A percentile compares a stretch with the other conserved stretches of the same genome.
These are phyloP conservation scores for Pseudochaenichthys georgianus DNA, from an alignment of 2,797 vertebrate genomes.

Conservation along the genomic window DNA sequence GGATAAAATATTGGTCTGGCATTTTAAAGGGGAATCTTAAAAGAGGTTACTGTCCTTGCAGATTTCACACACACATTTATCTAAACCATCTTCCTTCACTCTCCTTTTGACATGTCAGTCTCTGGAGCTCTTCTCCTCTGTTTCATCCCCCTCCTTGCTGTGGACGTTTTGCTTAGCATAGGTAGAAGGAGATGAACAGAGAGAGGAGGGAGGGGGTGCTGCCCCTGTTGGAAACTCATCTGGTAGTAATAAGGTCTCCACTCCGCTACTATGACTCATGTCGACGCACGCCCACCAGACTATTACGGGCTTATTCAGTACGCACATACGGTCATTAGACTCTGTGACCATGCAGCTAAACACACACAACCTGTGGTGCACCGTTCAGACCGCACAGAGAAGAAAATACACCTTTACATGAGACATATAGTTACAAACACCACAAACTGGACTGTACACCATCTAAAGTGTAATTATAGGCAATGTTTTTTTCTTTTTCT, in stretches of 20 bases:
- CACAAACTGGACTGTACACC: constrained; percentile 13
- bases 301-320: constrained; percentile 76
- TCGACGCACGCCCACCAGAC: constrained; percentile 59
- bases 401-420: constrained; percentile 51
- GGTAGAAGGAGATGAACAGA: constrained; percentile 8
- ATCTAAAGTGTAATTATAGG: constrained; percentile 19
- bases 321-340: constrained; percentile 59
- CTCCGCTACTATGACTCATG: constrained; percentile 83
- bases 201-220: constrained; percentile 40
- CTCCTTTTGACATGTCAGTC: constrained; percentile 16
- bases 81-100: background rate
- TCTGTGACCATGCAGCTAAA: constrained; percentile 49
- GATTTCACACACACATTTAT: constrained; percentile 6
- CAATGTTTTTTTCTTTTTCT: background rate
- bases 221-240: constrained; percentile 82
- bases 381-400: constrained; percentile 29
- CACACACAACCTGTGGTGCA: constrained; percentile 42
- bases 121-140: constrained; percentile 4
- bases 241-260: constrained; percentile 84
- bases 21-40: constrained; percentile 17
- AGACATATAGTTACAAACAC: constrained; percentile 3
- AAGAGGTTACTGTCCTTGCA: background rate
- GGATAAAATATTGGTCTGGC: constrained; percentile 51
- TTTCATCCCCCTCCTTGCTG: constrained; percentile 21
- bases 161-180: constrained; percentile 62